Evolutionary conservation across 2,113 vertebrate genomes (phyloP).

Genomic region (Gasterosteus aculeatus): DNA sequence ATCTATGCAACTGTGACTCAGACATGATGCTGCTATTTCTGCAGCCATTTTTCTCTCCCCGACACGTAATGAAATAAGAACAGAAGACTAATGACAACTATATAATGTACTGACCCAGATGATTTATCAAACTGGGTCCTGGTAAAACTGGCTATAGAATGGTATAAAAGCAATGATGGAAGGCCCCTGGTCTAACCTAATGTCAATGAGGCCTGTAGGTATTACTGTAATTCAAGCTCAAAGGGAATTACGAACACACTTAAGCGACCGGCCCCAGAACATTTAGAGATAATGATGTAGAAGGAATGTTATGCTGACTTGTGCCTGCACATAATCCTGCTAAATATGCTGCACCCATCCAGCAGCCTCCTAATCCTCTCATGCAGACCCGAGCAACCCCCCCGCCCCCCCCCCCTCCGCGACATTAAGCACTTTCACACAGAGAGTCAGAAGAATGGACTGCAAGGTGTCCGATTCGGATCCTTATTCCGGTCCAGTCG

Average conservation of each 20-base stretch:
- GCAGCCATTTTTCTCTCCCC: background rate
- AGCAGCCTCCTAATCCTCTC: conserved; percentile 64
- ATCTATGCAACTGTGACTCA: background rate
- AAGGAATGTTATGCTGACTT: conserved; percentile 67
- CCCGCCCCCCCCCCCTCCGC: conserved; percentile 20
- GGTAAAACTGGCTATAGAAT: background rate
- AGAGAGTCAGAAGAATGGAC: conserved; percentile 36
- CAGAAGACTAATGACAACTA: background rate
- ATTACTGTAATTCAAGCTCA: conserved; percentile 15
- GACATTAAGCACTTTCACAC: conserved; percentile 49
- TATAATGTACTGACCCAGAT: background rate
- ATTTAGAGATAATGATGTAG: conserved; percentile 62
- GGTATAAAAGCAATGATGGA: background rate
- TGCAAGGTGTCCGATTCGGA: conserved; percentile 29
- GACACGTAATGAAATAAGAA: background rate
- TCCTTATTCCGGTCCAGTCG: conserved; percentile 21
- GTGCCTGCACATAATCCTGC: conserved; percentile 66
- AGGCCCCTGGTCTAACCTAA: background rate
- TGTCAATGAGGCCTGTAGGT: background rate
- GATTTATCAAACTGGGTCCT: background rate
- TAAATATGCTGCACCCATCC: conserved; percentile 71
- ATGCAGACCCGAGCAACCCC: conserved; percentile 38
- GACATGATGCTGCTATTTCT: background rate
- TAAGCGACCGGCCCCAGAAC: conserved; percentile 33
- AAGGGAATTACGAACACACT: conserved; percentile 22